phyloP scores from a whole-genome alignment of 2,113 vertebrate genomes.

The Lagopus leucura region DNA sequence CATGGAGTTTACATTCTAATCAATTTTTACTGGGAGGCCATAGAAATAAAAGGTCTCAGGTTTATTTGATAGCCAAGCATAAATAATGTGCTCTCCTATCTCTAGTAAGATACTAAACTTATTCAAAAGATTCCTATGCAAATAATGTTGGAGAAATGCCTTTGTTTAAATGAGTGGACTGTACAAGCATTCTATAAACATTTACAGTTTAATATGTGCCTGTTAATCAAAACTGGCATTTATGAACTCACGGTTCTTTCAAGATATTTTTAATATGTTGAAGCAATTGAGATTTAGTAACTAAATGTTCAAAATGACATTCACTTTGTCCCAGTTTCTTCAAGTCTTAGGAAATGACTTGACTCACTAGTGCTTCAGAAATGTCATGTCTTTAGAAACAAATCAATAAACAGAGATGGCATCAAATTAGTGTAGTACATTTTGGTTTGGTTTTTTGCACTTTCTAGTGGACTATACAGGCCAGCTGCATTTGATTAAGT shows the following conservation, averaged over 20 bases:
- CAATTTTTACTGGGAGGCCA: background rate
- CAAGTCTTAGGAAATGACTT: background rate
- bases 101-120: background rate
- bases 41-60: background rate
- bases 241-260: background rate
- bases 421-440: background rate
- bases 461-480: background rate
- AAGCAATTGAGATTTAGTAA: conserved; percentile 17
- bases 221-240: conserved; percentile 36
- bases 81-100: background rate
- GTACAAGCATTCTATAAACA: conserved; percentile 31
- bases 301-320: conserved; percentile 13
- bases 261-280: conserved; percentile 30
- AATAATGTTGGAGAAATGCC: conserved; percentile 1
- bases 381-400: conserved; percentile 1
- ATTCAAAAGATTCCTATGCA: conserved; percentile 19
- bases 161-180: conserved; percentile 55
- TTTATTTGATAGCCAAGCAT: conserved; percentile 1
- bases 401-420: background rate
- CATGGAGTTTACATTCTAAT: background rate
- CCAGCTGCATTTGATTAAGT: background rate
- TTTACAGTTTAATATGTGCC: conserved; percentile 19
- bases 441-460: background rate
- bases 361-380: conserved; percentile 25
- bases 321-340: background rate